A percentile compares a stretch with the other conserved stretches of the same genome.
Conservation (phyloP, 2,888 invertebrate genomes). For the Tortrix viridana region DNA sequence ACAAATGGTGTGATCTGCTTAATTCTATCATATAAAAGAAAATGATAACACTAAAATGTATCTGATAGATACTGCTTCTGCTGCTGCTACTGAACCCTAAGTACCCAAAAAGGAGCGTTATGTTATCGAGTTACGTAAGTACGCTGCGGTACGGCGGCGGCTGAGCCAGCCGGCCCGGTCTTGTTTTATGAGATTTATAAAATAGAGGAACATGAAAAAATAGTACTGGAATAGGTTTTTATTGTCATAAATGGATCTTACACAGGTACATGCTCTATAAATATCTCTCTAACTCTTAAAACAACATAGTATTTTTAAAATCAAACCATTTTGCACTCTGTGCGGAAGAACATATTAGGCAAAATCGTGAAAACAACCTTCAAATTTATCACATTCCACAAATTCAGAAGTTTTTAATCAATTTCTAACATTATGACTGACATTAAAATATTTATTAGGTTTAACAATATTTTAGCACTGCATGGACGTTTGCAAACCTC, state of each 20-base stretch:
- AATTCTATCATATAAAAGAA: too few relatives aligned
- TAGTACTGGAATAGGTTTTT: constrained; percentile 10
- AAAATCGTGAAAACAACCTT: constrained; percentile 27
- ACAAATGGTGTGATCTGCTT: too few relatives aligned
- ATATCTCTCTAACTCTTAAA: constrained; percentile 32
- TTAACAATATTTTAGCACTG: constrained; percentile 10
- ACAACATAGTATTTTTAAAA: constrained; percentile 15
- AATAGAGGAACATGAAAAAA: neutral
- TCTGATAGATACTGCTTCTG: too few relatives aligned
- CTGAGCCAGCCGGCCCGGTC: too few relatives aligned
- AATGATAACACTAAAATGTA: too few relatives aligned
- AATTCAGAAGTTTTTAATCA: constrained; percentile 14
- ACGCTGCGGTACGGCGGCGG: too few relatives aligned
- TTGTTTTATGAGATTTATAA: too few relatives aligned
- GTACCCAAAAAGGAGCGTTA: too few relatives aligned
- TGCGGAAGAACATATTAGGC: constrained; percentile 10
- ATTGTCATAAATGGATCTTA: constrained; percentile 37
- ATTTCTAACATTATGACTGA: constrained; percentile 7
- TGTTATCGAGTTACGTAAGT: too few relatives aligned
- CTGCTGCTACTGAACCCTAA: too few relatives aligned
- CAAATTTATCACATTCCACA: constrained; percentile 25
- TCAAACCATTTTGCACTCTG: constrained; percentile 8
- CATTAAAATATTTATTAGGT: neutral
- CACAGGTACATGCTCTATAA: constrained; percentile 25
- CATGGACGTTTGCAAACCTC: constrained; percentile 15